These are phyloP conservation scores for Trogon surrucura DNA, from an alignment of 2,113 vertebrate species.

Conservation along the genomic window DNA sequence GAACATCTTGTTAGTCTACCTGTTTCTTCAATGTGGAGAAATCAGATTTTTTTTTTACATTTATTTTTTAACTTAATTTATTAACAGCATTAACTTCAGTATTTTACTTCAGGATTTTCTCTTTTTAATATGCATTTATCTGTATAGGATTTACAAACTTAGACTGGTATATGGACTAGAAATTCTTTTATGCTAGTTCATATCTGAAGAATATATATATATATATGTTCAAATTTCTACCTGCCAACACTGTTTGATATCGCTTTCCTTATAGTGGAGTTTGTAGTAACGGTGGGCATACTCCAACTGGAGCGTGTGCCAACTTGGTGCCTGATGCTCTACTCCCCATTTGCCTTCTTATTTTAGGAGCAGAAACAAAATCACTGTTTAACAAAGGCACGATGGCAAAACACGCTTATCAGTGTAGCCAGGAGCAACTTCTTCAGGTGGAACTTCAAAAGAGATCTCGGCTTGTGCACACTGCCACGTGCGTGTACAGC, in stretches of 20 bases:
- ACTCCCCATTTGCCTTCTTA: not conserved
- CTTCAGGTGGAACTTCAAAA: not conserved
- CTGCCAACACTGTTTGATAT: not conserved
- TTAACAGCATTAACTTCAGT: slow-evolving; percentile 32
- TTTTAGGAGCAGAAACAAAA: slow-evolving; percentile 32
- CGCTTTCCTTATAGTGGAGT: not conserved
- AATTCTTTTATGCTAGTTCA: slow-evolving; percentile 11
- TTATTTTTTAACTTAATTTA: slow-evolving; percentile 55
- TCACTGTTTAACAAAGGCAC: not conserved
- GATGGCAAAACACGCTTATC: not conserved
- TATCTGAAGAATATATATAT: not conserved
- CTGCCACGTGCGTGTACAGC: not conserved
- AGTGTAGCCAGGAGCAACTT: not conserved
- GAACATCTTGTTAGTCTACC: slow-evolving; percentile 19
- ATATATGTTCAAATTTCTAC: not conserved
- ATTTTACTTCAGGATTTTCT: slow-evolving; percentile 25
- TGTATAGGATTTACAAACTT: slow-evolving; percentile 16
- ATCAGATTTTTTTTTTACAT: not conserved
- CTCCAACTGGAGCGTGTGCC: not conserved
- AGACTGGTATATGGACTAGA: not conserved
- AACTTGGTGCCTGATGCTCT: not conserved
- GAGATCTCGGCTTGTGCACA: not conserved
- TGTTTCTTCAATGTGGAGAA: slow-evolving; percentile 6
- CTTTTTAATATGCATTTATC: slow-evolving; percentile 28
- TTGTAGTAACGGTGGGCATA: not conserved